Evolutionary conservation across 2,797 vertebrate genomes (phyloP).

Genomic region (Fringilla coelebs): DNA sequence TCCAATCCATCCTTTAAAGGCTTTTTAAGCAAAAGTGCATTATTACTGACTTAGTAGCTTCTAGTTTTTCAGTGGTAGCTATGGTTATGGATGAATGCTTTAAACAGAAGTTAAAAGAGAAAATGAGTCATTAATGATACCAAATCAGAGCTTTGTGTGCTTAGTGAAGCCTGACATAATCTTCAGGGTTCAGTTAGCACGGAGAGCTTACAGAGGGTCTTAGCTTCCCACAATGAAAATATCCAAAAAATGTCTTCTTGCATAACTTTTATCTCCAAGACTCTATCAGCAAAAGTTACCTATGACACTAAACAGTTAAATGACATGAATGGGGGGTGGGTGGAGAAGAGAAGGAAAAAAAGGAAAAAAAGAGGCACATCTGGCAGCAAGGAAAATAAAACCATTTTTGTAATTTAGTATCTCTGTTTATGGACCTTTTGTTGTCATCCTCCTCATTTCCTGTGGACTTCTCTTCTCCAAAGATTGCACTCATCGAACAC

Average conservation of each 20-base stretch:
- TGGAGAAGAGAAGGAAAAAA: neutral
- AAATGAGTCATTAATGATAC: constrained; percentile 77
- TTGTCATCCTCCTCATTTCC: neutral
- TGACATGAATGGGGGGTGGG: neutral
- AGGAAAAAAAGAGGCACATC: neutral
- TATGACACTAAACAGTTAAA: constrained; percentile 13
- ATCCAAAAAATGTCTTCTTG: constrained; percentile 33
- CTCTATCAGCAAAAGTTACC: neutral
- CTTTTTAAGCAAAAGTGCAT: constrained; percentile 63
- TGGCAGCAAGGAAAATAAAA: constrained; percentile 7
- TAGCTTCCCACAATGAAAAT: constrained; percentile 42
- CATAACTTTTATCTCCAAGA: constrained; percentile 22
- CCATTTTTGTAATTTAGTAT: neutral
- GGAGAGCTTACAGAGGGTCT: constrained; percentile 6
- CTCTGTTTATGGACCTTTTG: neutral
- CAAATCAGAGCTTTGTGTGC: constrained; percentile 72
- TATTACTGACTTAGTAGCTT: constrained; percentile 63
- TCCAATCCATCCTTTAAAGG: constrained; percentile 62
- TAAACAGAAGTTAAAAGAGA: constrained; percentile 77
- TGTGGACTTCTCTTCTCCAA: neutral
- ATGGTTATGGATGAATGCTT: constrained; percentile 74
- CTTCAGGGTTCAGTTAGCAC: constrained; percentile 64
- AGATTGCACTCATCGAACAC: neutral
- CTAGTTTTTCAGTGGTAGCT: constrained; percentile 70
- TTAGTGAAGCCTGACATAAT: constrained; percentile 70